A percentile compares a stretch with the other conserved stretches of the same genome.
phyloP scores from a whole-genome alignment of 2,113 vertebrate genomes.

The Antechinus stuartii region DNA sequence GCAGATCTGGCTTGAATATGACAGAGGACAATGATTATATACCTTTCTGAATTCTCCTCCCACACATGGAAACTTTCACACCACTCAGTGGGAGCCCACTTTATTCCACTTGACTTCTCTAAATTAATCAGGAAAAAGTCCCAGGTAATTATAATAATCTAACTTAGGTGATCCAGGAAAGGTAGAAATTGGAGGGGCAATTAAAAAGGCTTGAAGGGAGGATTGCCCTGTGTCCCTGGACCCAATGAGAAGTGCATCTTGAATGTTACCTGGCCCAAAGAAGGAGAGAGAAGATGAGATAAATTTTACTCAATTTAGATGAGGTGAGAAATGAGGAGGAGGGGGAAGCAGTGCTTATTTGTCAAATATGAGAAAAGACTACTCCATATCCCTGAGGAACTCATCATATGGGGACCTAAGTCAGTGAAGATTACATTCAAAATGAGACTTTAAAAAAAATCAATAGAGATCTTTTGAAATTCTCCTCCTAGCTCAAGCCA shows the following conservation, averaged over 20 bases:
- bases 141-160: not conserved
- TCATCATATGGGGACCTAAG: not conserved
- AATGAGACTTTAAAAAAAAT: not conserved
- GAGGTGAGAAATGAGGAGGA: not conserved
- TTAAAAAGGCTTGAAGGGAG: no score
- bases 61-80: not conserved
- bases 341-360: not conserved
- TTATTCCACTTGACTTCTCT: not conserved
- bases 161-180: not conserved
- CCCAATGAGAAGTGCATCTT: not conserved
- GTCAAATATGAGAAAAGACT: not conserved
- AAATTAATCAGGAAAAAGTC: not conserved
- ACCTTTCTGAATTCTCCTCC: not conserved
- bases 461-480: not conserved
- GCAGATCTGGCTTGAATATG: not conserved
- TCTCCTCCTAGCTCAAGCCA: not conserved
- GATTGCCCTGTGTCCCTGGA: not conserved
- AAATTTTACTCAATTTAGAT: not conserved
- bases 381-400: not conserved
- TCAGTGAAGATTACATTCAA: not conserved
- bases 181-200: not conserved
- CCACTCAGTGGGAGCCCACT: not conserved
- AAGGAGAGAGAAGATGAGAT: not conserved
- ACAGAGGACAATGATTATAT: not conserved
- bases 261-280: not conserved